phyloP scores from a whole-genome alignment of 2,113 vertebrate species.

The Megaceryle maxima region DNA sequence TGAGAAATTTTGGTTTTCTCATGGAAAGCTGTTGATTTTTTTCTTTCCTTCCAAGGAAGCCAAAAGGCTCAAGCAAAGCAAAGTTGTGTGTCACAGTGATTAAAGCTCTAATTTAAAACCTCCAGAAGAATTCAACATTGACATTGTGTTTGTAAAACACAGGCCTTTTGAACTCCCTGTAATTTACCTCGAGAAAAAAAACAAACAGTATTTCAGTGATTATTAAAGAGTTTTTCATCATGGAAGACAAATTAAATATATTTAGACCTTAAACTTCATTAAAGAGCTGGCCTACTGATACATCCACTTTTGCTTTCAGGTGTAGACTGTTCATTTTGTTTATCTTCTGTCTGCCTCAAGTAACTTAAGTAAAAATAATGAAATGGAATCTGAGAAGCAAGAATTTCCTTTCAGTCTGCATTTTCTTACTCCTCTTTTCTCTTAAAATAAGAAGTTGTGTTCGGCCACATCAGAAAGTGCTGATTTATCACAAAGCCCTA shows the following conservation, averaged over 20 bases:
- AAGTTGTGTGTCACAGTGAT: background rate
- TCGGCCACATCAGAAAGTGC: background rate
- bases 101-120: background rate
- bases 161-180: background rate
- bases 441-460: background rate
- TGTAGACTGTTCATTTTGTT: background rate
- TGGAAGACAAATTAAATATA: background rate
- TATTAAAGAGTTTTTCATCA: background rate
- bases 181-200: background rate
- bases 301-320: background rate
- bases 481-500: background rate
- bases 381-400: background rate
- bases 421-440: background rate
- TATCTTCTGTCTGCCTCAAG: background rate
- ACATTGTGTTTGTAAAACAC: background rate
- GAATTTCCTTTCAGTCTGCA: background rate
- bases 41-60: fast-evolving
- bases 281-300: background rate
- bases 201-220: background rate
- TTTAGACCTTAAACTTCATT: background rate
- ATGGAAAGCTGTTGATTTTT: background rate
- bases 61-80: background rate
- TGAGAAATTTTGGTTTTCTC: background rate
- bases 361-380: background rate
- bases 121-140: background rate